Evolutionary conservation across 2,113 vertebrate species (phyloP).

Genomic region (Probosciger aterrimus): DNA sequence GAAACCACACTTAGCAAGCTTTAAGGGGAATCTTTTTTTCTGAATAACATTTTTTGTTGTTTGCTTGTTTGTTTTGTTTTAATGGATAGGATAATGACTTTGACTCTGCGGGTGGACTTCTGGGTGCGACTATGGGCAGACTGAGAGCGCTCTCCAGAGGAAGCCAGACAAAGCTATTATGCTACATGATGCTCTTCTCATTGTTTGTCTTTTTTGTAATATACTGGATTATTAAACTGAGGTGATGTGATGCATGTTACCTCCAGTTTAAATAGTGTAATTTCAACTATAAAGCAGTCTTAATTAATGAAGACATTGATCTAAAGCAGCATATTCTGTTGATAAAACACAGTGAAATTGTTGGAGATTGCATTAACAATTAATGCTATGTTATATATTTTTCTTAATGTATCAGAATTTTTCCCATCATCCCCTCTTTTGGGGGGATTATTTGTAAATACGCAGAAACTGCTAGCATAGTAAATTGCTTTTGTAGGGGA

Average conservation of each 20-base stretch:
- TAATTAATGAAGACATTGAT: neutral
- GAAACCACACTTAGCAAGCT: neutral
- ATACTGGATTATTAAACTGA: constrained; percentile 93
- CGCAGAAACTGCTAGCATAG: neutral
- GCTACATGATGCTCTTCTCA: constrained; percentile 94
- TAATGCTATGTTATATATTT: constrained; percentile 24
- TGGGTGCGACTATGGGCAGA: constrained; percentile 90
- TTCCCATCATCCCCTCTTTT: constrained; percentile 22
- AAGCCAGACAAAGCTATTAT: constrained; percentile 91
- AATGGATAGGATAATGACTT: constrained; percentile 87
- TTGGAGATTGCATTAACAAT: constrained; percentile 43
- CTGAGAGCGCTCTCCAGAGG: constrained; percentile 90
- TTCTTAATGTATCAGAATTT: neutral
- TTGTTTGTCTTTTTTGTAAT: constrained; percentile 93
- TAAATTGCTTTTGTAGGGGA: neutral
- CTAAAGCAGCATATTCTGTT: neutral
- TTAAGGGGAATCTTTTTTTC: neutral
- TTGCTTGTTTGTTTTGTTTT: neutral
- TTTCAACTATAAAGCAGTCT: neutral
- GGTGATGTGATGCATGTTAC: constrained; percentile 77
- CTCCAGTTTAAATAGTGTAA: constrained; percentile 25
- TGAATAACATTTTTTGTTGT: neutral
- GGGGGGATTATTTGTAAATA: constrained; percentile 9
- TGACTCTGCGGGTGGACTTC: constrained; percentile 90
- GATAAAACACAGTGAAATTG: constrained; percentile 8